Evolutionary conservation across 2,113 vertebrate genomes (phyloP).

Genomic region (Micromys minutus): DNA sequence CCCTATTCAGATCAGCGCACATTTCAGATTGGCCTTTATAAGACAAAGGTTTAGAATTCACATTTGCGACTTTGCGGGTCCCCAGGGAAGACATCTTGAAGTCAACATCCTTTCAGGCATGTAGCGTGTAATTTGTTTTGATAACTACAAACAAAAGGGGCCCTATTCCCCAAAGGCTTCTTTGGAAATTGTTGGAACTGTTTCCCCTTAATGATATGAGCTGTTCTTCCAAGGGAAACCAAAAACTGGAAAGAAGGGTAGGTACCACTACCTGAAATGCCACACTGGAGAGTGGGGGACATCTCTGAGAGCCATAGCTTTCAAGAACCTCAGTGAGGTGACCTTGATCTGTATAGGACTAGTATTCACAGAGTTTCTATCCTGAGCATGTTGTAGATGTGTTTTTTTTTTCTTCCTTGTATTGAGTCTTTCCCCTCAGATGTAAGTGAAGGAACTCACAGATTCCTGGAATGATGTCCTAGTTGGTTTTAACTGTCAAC

Average conservation of each 20-base stretch:
- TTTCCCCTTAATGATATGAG: conserved; percentile 10
- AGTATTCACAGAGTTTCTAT: not conserved
- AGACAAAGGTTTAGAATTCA: conserved; percentile 24
- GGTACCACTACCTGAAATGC: fast-evolving
- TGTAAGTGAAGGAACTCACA: not conserved
- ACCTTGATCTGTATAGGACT: not conserved
- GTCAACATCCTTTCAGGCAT: conserved; percentile 54
- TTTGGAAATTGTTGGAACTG: conserved; percentile 36
- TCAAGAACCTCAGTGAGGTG: not conserved
- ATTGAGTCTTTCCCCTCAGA: not conserved
- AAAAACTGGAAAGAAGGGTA: too few relatives aligned
- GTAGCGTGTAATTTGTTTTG: conserved; percentile 67
- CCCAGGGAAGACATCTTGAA: not conserved
- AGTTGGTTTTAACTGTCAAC: not conserved
- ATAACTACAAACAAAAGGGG: conserved; percentile 69
- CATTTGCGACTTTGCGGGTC: not conserved
- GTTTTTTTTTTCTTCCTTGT: not conserved
- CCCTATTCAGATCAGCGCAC: not conserved
- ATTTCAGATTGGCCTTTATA: conserved; percentile 22
- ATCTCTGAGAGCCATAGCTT: not conserved
- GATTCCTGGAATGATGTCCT: not conserved
- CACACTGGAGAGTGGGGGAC: not conserved
- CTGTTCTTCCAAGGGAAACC: not conserved
- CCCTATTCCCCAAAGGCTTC: conserved; percentile 45
- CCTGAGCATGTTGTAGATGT: not conserved